These are phyloP conservation scores for Archocentrus centrarchus DNA, from an alignment of 2,113 vertebrate species.

Conservation along the genomic window DNA sequence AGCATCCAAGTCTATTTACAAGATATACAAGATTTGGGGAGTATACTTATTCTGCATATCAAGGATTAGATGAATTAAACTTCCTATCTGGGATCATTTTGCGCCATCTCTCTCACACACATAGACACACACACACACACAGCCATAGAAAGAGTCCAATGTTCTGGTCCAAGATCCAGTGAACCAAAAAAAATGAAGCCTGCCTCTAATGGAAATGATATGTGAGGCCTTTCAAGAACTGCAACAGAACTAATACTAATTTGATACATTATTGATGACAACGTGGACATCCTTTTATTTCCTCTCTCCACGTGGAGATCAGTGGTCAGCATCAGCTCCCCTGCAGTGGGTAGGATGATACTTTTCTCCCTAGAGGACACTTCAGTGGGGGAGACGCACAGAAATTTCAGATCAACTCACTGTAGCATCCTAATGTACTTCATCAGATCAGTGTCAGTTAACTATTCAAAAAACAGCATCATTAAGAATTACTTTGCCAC, in stretches of 20 bases:
- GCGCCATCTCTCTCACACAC: not conserved
- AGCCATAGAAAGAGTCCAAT: slow-evolving; percentile 5
- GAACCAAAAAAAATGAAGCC: slow-evolving; percentile 35
- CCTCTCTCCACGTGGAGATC: not conserved
- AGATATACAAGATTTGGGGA: slow-evolving; percentile 38
- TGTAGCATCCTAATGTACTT: not conserved
- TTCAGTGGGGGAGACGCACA: not conserved
- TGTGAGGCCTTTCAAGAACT: not conserved
- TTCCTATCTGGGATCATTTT: slow-evolving; percentile 24
- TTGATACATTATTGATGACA: slow-evolving; percentile 29
- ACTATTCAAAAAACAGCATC: not conserved
- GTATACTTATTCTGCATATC: slow-evolving; percentile 44
- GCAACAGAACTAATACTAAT: slow-evolving; percentile 10
- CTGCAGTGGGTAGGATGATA: not conserved
- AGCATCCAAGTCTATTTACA: slow-evolving; percentile 47
- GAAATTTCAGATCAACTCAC: not conserved
- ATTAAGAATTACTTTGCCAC: not conserved
- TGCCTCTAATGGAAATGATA: not conserved
- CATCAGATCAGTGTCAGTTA: not conserved
- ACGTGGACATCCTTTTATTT: not conserved
- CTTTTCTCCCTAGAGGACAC: not conserved
- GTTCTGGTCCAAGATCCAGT: slow-evolving; percentile 31
- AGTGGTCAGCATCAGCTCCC: slow-evolving; percentile 20
- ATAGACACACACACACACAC: not conserved
- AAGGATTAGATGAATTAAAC: slow-evolving; percentile 50